These are phyloP conservation scores for Pteruthius melanotis DNA, from an alignment of 2,113 vertebrate species.

Conservation along the genomic window DNA sequence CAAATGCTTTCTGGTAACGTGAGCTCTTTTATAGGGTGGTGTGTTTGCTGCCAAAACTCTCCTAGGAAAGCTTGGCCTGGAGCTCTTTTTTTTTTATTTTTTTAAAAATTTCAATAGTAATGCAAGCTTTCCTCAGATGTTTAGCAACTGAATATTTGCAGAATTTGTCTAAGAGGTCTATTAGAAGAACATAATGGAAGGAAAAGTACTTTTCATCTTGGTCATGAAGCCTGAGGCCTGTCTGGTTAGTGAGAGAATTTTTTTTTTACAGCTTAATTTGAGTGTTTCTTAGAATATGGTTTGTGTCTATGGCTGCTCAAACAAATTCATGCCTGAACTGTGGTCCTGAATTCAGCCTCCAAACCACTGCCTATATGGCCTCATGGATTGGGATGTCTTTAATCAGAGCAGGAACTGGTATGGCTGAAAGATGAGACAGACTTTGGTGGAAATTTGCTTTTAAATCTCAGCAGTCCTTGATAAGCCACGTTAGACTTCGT, in stretches of 20 bases:
- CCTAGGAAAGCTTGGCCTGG: slow-evolving; percentile 9
- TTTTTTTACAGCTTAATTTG: background rate
- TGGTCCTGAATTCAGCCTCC: background rate
- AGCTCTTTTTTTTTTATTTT: no score
- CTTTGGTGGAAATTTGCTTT: background rate
- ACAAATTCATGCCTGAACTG: background rate
- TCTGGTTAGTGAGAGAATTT: background rate
- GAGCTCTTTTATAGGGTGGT: background rate
- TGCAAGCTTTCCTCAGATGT: background rate
- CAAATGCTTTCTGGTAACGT: background rate
- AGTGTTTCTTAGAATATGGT: background rate
- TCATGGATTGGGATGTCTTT: background rate
- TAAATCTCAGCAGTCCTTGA: background rate
- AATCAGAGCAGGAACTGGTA: background rate
- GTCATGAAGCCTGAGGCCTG: background rate
- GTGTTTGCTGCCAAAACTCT: slow-evolving; percentile 2
- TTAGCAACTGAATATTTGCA: background rate
- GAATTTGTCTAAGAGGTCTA: background rate
- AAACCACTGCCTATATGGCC: background rate
- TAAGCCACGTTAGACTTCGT: rapidly evolving
- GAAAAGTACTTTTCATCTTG: background rate
- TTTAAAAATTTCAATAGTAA: background rate
- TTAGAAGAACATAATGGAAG: background rate
- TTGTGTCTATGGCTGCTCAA: background rate
- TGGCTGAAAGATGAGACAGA: background rate